phyloP scores from a whole-genome alignment of 2,113 vertebrate genomes.

The Catharus bicknelli region DNA sequence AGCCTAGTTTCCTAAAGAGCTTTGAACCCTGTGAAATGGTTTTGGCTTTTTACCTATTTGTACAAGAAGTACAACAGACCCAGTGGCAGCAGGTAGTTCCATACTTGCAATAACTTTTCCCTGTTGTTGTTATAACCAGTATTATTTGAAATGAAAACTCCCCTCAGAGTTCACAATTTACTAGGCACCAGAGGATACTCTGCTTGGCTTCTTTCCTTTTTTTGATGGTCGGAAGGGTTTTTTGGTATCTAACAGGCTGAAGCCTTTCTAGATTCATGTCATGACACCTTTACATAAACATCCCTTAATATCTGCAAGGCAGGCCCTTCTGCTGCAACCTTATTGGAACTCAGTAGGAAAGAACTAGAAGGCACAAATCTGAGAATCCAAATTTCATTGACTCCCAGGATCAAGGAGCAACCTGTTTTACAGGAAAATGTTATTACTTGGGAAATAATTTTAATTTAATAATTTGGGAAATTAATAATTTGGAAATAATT shows the following conservation, averaged over 20 bases:
- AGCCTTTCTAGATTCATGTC: not conserved
- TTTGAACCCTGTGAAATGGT: not conserved
- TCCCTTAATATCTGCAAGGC: accelerated
- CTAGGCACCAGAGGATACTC: not conserved
- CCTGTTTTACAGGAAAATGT: not conserved
- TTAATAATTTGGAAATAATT: not conserved
- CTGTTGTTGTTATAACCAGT: not conserved
- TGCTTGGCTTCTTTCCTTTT: not conserved
- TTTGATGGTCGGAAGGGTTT: not conserved
- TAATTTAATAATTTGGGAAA: not conserved
- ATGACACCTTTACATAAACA: not conserved
- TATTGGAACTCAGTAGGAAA: not conserved
- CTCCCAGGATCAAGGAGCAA: not conserved
- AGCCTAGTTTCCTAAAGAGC: not conserved
- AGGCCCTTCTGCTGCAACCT: not conserved
- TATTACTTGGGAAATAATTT: not conserved
- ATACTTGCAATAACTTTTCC: not conserved
- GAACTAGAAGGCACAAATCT: not conserved
- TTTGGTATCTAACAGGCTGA: not conserved
- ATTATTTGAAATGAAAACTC: not conserved
- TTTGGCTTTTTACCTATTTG: not conserved
- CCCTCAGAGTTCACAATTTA: accelerated
- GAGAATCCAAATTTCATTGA: not conserved
- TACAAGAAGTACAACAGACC: not conserved
- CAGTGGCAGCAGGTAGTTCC: not conserved